Conservation (phyloP, 2,888 invertebrate genomes). For the Ommatoiulus sabulosus region DNA sequence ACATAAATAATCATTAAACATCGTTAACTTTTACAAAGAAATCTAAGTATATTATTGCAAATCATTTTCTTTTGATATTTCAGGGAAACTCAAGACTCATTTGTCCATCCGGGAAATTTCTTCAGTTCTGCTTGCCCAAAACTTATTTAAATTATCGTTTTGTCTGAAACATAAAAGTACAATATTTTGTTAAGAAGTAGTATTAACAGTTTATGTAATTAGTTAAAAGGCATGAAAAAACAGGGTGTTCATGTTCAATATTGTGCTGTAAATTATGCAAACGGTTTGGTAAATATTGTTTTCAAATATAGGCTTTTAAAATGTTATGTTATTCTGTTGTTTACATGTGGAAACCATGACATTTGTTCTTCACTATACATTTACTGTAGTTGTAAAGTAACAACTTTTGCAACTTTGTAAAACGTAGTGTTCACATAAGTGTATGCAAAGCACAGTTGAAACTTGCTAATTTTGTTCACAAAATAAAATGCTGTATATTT, state of each 20-base stretch:
- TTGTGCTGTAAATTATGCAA: background rate
- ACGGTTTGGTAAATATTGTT: too few species aligned
- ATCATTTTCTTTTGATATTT: constrained; percentile 16
- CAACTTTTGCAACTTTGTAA: too few species aligned
- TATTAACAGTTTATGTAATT: background rate
- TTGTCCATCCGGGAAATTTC: constrained; percentile 51
- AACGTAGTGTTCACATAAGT: too few species aligned
- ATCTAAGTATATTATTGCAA: background rate
- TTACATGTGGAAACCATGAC: too few species aligned
- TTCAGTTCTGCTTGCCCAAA: constrained; percentile 32
- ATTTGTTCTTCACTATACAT: too few species aligned
- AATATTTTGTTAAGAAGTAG: background rate
- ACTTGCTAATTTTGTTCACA: too few species aligned
- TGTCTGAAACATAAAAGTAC: background rate
- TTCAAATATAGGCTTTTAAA: too few species aligned
- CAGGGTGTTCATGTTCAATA: background rate
- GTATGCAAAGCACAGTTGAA: too few species aligned
- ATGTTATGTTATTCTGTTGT: too few species aligned
- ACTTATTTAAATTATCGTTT: background rate
- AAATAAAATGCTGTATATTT: too few species aligned
- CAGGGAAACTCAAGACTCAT: constrained; percentile 31
- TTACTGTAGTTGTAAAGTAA: too few species aligned
- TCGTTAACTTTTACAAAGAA: background rate
- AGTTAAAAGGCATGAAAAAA: background rate
- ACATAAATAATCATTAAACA: background rate